phyloP scores from a whole-genome alignment of 2,113 vertebrate genomes.

The Mugil cephalus region DNA sequence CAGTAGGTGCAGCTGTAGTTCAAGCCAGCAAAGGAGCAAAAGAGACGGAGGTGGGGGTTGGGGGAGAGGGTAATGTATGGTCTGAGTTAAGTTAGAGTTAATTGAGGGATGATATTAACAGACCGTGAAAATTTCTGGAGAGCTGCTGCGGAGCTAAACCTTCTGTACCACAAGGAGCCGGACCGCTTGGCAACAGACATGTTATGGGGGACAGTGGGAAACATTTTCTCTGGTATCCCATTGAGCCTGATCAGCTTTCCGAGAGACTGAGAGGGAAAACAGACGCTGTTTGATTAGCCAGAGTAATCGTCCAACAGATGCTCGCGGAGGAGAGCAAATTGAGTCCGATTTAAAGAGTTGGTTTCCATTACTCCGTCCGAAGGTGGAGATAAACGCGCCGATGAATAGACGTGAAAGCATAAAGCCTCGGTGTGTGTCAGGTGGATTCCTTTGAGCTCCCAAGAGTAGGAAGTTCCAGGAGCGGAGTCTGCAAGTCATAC shows the following conservation, averaged over 20 bases:
- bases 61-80: slow-evolving; percentile 13
- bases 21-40: slow-evolving; percentile 58
- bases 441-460: slow-evolving; percentile 67
- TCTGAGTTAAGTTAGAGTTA: slow-evolving; percentile 54
- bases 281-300: slow-evolving; percentile 63
- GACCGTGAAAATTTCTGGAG: slow-evolving; percentile 51
- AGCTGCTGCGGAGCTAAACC: slow-evolving; percentile 37
- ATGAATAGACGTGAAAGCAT: neutral
- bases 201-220: slow-evolving; percentile 47
- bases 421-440: slow-evolving; percentile 57
- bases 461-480: slow-evolving; percentile 59
- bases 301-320: slow-evolving; percentile 24
- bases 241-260: slow-evolving; percentile 53
- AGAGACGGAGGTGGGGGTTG: neutral
- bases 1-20: slow-evolving; percentile 82
- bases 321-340: slow-evolving; percentile 11
- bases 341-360: slow-evolving; percentile 19
- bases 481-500: slow-evolving; percentile 59
- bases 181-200: slow-evolving; percentile 45
- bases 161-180: slow-evolving; percentile 37
- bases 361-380: neutral
- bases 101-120: slow-evolving; percentile 61
- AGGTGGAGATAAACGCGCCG: neutral
- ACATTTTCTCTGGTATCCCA: slow-evolving; percentile 39
- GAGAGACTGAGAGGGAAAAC: slow-evolving; percentile 59